Conservation (phyloP, 23 tunicate genomes). For the Pegea sp. region DNA sequence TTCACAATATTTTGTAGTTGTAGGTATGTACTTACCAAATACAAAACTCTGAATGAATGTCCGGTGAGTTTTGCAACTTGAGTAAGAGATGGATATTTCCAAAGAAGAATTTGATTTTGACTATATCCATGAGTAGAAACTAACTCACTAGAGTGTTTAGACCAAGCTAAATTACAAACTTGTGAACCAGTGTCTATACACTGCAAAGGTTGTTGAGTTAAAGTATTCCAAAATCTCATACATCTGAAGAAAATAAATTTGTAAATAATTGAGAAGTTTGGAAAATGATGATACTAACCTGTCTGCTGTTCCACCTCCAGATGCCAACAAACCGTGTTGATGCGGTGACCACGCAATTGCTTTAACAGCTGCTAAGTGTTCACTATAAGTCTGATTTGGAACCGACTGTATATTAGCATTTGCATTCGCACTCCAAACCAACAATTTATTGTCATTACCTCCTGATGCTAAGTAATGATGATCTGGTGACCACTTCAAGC, state of each 20-base stretch:
- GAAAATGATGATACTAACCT: constrained; percentile 12
- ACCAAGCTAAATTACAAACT: constrained; percentile 96
- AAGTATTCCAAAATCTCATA: constrained; percentile 89
- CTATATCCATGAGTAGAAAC: constrained; percentile 98
- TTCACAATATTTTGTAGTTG: too few relatives aligned
- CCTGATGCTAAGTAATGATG: constrained; percentile 84
- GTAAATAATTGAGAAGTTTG: not conserved
- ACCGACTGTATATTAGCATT: constrained; percentile 23
- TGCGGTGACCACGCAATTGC: constrained; percentile 99
- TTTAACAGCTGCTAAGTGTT: constrained; percentile 87
- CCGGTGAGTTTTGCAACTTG: constrained; percentile 97
- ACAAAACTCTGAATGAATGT: constrained; percentile 75
- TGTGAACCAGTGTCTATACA: constrained; percentile 92
- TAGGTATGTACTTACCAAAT: constrained; percentile 68
- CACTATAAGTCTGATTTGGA: constrained; percentile 62
- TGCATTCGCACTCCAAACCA: constrained; percentile 83
- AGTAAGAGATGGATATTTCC: constrained; percentile 85
- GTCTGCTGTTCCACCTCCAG: constrained; percentile 95
- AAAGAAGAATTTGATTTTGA: constrained; percentile 87
- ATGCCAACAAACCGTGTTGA: constrained; percentile 92
- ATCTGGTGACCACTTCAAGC: constrained; percentile 92
- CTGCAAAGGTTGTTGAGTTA: constrained; percentile 79
- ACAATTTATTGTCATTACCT: constrained; percentile 86
- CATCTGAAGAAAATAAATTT: constrained; percentile 18
- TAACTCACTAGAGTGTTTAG: constrained; percentile 89